Evolutionary conservation across 2,888 invertebrate species (phyloP), one percentile per base, ranked within the genome.

Genomic region (Podotricha telesiphe): DNA sequence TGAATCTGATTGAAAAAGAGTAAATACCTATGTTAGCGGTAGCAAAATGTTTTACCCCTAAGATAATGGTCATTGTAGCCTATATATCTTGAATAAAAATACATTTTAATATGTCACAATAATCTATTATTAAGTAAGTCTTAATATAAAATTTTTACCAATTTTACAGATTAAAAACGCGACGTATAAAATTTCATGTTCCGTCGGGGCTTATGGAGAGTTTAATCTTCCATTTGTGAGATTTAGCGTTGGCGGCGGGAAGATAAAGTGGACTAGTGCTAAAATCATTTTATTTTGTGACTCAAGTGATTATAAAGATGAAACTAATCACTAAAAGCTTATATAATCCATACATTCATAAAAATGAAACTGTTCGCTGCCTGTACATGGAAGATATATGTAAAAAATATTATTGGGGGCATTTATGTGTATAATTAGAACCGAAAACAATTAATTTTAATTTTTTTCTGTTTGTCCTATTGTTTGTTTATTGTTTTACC

Each of bases 221-320:
- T 69, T 71, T 69, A 71, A 71, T 71, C 69, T 71, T 56, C 69
- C 69, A 72, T 72, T 72, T 69, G 69, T 67, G 59, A 59, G 67
- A 64, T 61, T 56, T 66, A 59, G 67, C 63, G 69, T 69, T 67
- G 61, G 64, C 37, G 55, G 67, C 45, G 64, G 28, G 20, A 55
- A 67, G 71, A 69, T 69, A 69, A 69, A 69, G 61, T 65, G 50
- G 69, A 69, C 53, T 65, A 67, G 48, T 55, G 66, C 59, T 55
- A 64, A 67, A 67, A 65, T 69, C 8, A 53, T 72, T 67, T 69
- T 17, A 68, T 68, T 62, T 50, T 51, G 51, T 28, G 50, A 42
- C 51, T 67, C 50, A 67, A 67, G 59, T 45, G 67, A 65, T 67
- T 67, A 61, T 61, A 51, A 40, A 58, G 22, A 59, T 42, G 47